Percentiles rank a stretch among this genome's conserved stretches.
Evolutionary conservation across 2,888 invertebrate species (phyloP).

Genomic region (Petrolisthes manimaculis): DNA sequence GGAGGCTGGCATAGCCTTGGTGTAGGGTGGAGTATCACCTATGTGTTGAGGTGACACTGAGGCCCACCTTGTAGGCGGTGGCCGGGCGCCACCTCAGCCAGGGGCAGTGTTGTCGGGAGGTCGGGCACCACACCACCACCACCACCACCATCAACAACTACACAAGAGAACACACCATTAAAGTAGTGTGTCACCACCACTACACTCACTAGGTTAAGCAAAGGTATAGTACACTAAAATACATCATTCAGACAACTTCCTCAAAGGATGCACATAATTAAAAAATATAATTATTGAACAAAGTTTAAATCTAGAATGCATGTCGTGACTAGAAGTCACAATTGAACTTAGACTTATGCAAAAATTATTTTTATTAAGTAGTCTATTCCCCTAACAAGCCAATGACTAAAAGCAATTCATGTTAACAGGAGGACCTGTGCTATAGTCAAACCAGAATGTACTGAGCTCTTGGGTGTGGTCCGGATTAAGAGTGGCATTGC

Average conservation of each 20-base stretch:
- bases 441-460: too few species aligned
- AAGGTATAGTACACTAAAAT: too few species aligned
- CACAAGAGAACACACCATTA: conserved; percentile 36
- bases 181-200: conserved; percentile 3
- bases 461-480: too few species aligned
- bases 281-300: too few species aligned
- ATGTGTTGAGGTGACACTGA: conserved; percentile 24
- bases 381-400: too few species aligned
- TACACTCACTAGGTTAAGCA: neutral
- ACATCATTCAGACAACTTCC: too few species aligned
- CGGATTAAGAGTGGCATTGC: too few species aligned
- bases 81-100: conserved; percentile 48
- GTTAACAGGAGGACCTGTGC: too few species aligned
- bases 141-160: conserved; percentile 52
- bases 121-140: conserved; percentile 38
- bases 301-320: neutral
- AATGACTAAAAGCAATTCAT: too few species aligned
- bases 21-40: conserved; percentile 25
- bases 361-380: too few species aligned
- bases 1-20: neutral
- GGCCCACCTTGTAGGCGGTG: conserved; percentile 53
- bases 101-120: conserved; percentile 49
- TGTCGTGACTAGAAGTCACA: neutral
- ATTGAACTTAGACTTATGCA: too few species aligned
- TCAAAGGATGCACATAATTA: too few species aligned